Conservation (phyloP, 2,888 invertebrate genomes). For the Fissipunctia ypsillon region DNA sequence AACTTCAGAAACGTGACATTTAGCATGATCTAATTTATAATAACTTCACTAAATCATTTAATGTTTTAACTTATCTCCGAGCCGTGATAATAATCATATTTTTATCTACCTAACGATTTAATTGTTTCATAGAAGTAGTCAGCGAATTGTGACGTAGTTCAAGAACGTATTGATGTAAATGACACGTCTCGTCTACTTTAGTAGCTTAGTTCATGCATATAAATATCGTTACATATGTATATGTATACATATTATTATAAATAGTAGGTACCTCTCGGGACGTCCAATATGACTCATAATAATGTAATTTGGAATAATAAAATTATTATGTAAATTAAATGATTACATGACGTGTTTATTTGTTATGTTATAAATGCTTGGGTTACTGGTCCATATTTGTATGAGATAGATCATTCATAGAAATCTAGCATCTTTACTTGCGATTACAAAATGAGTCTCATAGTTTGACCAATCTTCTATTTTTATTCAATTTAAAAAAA, state of each 20-base stretch:
- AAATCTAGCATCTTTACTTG: neutral
- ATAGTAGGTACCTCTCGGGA: neutral
- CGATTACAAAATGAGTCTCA: neutral
- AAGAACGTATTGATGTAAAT: conserved; percentile 19
- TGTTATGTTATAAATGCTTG: neutral
- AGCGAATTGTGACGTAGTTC: conserved; percentile 27
- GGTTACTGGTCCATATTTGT: neutral
- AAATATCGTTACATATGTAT: conserved; percentile 11
- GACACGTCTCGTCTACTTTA: conserved; percentile 44
- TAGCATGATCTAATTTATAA: neutral
- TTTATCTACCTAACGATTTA: neutral
- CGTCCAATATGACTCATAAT: neutral
- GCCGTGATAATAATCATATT: neutral
- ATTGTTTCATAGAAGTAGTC: conserved; percentile 5
- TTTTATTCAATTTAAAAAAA: neutral
- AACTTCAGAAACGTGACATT: neutral
- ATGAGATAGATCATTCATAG: neutral
- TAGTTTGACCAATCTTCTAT: neutral
- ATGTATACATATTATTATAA: neutral
- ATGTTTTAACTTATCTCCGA: conserved; percentile 16
- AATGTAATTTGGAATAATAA: neutral
- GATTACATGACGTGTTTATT: neutral
- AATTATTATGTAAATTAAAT: neutral
- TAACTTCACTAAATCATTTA: neutral
- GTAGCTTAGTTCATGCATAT: conserved; percentile 5